Evolutionary conservation across 1,140 invertebrate species (phyloP).

Genomic region (Eriocheir sinensis): DNA sequence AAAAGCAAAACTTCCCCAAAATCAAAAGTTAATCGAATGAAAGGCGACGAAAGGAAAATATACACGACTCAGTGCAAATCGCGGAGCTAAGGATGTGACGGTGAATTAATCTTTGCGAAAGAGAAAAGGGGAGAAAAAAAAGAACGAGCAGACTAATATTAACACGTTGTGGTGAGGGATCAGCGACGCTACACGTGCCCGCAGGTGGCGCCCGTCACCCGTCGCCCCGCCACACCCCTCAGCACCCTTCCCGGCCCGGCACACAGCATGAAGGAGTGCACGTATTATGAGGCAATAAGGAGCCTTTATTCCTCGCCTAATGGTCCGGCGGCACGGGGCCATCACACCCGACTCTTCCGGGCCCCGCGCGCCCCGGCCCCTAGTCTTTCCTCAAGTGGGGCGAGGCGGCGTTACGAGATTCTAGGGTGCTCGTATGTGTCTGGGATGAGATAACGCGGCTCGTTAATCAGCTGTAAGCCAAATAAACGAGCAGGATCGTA

Average conservation of each 20-base stretch:
- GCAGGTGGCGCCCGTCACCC: not conserved
- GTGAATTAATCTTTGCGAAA: not conserved
- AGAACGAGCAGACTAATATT: no score
- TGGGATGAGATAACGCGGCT: slow-evolving; percentile 11
- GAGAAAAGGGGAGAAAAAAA: not conserved
- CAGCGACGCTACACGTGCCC: not conserved
- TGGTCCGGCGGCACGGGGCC: not conserved
- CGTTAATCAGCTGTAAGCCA: slow-evolving; percentile 23
- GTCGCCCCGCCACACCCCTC: not conserved
- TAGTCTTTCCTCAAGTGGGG: not conserved
- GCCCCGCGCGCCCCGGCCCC: not conserved
- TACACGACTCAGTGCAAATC: not conserved
- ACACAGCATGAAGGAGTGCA: not conserved
- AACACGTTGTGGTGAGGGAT: no score
- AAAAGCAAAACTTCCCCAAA: no score
- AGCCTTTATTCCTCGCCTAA: not conserved
- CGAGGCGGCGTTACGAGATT: slow-evolving; percentile 11
- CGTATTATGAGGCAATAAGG: not conserved
- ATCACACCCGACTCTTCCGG: not conserved
- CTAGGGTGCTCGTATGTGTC: slow-evolving; percentile 20
- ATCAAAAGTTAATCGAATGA: not conserved
- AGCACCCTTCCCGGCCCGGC: no score
- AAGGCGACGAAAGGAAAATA: not conserved
- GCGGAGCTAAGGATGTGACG: not conserved
- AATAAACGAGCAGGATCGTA: slow-evolving; percentile 15